These are phyloP conservation scores for Tauraco hartlaubi DNA, from an alignment of 2,797 vertebrate species.

Conservation along the genomic window DNA sequence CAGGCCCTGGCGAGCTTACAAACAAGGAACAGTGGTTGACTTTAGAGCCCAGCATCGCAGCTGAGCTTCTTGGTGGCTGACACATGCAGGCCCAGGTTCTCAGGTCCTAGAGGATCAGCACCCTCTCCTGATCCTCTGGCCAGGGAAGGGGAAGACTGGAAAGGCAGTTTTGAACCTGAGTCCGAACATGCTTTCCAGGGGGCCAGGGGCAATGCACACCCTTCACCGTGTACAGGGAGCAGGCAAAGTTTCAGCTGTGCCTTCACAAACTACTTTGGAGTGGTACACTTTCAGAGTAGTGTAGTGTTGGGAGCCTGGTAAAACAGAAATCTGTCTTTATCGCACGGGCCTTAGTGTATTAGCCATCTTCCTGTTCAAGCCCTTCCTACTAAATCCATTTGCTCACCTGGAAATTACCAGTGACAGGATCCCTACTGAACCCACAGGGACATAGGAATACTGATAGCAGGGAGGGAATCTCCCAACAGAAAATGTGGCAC, in stretches of 20 bases:
- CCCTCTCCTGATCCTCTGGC: neutral
- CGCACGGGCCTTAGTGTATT: neutral
- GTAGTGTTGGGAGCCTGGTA: neutral
- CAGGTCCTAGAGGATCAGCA: neutral
- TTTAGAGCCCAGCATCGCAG: neutral
- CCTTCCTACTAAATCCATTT: neutral
- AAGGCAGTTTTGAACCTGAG: neutral
- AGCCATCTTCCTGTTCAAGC: neutral
- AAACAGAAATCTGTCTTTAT: neutral
- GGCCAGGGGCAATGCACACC: accelerated
- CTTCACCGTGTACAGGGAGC: accelerated
- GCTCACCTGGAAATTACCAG: neutral
- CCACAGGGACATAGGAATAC: neutral
- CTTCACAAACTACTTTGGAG: neutral
- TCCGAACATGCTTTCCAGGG: neutral
- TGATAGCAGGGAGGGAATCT: neutral
- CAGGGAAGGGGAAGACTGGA: neutral
- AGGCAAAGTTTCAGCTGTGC: neutral
- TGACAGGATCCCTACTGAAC: neutral
- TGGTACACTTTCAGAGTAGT: neutral
- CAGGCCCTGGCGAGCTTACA: neutral
- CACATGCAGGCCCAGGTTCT: neutral
- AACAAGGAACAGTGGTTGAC: neutral
- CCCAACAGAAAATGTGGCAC: neutral
- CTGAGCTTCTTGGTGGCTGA: neutral